Conservation (phyloP, 1,140 invertebrate species). For the Sminthurinus signatus region DNA sequence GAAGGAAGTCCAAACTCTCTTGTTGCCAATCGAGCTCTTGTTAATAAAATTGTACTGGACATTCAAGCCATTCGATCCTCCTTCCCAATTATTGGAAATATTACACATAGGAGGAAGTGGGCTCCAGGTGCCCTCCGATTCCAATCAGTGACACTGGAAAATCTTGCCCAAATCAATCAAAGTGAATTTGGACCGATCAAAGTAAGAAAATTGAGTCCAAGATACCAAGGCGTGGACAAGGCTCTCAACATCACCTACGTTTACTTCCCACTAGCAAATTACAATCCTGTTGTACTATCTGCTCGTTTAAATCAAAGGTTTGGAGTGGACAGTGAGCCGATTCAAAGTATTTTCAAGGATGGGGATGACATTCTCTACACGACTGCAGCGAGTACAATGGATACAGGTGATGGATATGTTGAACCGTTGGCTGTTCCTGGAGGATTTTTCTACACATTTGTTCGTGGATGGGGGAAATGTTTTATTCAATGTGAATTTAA, state of each 20-base stretch:
- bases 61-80: neutral
- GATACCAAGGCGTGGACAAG: neutral
- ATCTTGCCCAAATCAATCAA: neutral
- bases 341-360: slow-evolving; percentile 2
- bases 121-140: neutral
- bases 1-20: neutral
- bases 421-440: too few relatives aligned
- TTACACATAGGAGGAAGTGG: neutral
- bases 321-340: neutral
- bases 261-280: neutral
- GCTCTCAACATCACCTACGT: neutral
- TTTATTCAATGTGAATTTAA: slow-evolving; percentile 1
- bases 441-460: neutral
- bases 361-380: slow-evolving; percentile 1
- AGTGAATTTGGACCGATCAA: neutral
- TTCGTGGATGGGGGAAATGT: neutral
- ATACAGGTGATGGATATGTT: too few relatives aligned
- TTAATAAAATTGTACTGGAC: neutral
- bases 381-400: too few relatives aligned
- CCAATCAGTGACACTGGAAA: neutral
- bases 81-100: neutral
- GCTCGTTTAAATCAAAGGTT: neutral
- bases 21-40: neutral
- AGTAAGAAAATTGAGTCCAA: neutral
- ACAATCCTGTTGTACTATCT: neutral